Base-by-base conservation (phyloP, 2,888 invertebrate genomes). In the Lamellibrachia satsuma region DNA sequence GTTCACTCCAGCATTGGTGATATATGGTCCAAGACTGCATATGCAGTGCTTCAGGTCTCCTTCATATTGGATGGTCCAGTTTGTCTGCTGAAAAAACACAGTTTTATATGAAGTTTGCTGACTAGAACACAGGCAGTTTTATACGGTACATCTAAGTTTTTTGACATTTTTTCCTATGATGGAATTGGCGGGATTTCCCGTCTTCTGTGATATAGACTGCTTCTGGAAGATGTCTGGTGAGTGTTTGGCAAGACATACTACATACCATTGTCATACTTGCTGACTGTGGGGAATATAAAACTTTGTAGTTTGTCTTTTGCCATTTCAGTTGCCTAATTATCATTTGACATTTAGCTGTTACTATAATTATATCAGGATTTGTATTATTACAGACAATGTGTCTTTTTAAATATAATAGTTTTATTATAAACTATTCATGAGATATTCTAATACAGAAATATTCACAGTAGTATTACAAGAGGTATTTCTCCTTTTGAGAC, bases 101-200 rank as follows among this genome's bases (percentile, higher is more conserved):
- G 22, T 6, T 75, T 75, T 15, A 39, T 75, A 22, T 75, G 22
- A 75, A 75, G n/a, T 22, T 75, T 75, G 22, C 75, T 6, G 75
- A 22, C 15, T 75, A 22, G 3, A 75, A 75, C 75, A 22, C 22
- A 22, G 75, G 75, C 57, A 75, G 75, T 75, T 15, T 1, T 75
- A 1, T 11, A 75, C 75, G 6, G 22, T 75, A 75, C 6, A 75
- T 6, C 4, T 15, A 55, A 0, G 6, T 75, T 75, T 15, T 6
- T 15, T 15, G 22, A 22, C 6, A 75, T 75, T 75, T 75, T 75
- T 15, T 6, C 75, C 6, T 75, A 75, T 6, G 6, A 75, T 75
- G 75, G 75, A 75, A 75, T 22, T 93, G 93, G 93, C 93, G 75
- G 93, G 93, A 52, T 93, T 93, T 92, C 93, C 93, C 3, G 93